Evolutionary conservation across 2,888 invertebrate genomes (phyloP).

Genomic region (Anodontia alba): DNA sequence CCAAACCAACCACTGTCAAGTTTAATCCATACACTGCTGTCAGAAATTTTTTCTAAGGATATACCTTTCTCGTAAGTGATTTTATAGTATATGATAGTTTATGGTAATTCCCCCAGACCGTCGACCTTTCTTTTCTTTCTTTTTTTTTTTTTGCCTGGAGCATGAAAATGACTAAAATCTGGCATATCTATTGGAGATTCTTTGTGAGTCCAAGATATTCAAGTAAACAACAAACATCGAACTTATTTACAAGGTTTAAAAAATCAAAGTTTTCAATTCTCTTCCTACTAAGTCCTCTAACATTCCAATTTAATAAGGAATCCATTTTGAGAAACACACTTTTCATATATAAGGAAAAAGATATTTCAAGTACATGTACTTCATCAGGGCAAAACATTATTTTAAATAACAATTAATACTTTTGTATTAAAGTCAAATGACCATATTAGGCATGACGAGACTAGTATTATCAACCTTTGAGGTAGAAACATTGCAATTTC

Average conservation of each 20-base stretch:
- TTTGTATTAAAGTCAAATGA: too few species aligned
- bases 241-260: not conserved
- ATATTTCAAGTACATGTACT: not conserved
- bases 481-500: too few species aligned
- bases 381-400: too few species aligned
- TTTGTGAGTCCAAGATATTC: not conserved
- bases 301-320: not conserved
- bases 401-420: too few species aligned
- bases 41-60: not conserved
- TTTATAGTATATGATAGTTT: constrained; percentile 1
- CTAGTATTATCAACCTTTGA: too few species aligned
- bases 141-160: not conserved
- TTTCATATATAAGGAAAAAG: not conserved
- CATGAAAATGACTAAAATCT: not conserved
- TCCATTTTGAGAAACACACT: not conserved
- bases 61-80: not conserved
- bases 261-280: not conserved
- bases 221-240: not conserved
- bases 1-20: not conserved
- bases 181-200: not conserved
- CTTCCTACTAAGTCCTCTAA: not conserved
- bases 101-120: not conserved
- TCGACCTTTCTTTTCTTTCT: not conserved
- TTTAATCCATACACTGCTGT: not conserved
- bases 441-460: too few species aligned